Base-by-base conservation (phyloP, 2,888 invertebrate species). In the Lasioglossum leucozonium region DNA sequence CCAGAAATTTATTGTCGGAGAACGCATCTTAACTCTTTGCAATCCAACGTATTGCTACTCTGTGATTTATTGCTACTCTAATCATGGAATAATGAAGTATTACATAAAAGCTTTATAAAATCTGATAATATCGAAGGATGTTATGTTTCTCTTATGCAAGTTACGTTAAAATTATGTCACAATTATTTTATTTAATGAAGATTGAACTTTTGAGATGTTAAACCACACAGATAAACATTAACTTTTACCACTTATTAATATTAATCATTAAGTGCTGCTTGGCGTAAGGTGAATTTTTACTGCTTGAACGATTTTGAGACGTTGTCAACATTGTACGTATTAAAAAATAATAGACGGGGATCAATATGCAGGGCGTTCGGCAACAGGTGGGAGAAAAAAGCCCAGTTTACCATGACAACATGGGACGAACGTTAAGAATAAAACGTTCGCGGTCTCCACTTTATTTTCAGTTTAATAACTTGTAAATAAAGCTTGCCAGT, bases 341-440 rank as follows among this genome's bases (percentile, higher is more conserved):
- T 62, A 62, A 62, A 62, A 62, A 18, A 62, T 30, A 62, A 30
- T 30, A 30, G 26, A 62, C 1, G 26, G 30, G 6, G 62, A 62
- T 62, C 62, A 30, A 62, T 62, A 62, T 30, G 26, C 26, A 62
- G 62, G 30, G 30, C 62, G 30, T 62, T 30, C 30, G 30, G 62
- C 62, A 62, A 62, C 62, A 62, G 62, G 62, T 62, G 62, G 62
- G 62, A 30, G 62, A 62, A 62, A 62, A 62, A 62, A 30, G 18
- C 18, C 16, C 18, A 30, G 18, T 62, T 62, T 18, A 62, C 16
- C 62, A 62, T 62, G 62, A 30, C 30, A 62, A 62, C 18, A 22
- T n/a, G 47, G 69, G 55, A 69, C 73, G 44, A 65, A 72, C 75
- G 75, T 62, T 62, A 30, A 62, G 62, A 62, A 62, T 62, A 30